Base-by-base conservation (phyloP, 2,888 invertebrate species). In the Volucella zonaria region DNA sequence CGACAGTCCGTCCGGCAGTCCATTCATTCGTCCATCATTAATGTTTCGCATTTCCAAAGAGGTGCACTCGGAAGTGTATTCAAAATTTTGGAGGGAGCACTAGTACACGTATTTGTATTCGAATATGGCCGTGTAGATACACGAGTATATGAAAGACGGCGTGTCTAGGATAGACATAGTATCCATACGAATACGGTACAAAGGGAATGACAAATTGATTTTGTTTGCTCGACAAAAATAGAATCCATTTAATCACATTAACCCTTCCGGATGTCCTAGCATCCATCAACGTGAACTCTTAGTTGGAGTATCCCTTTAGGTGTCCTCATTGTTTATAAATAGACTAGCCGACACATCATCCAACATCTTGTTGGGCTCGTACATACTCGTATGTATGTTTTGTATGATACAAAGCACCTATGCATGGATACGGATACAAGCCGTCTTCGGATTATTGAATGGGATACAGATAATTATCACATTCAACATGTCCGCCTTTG, bases 291-390 rank as follows among this genome's bases (percentile, higher is more conserved):
- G 70, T 61, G 82, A 75, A 79, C 68, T 82, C 51, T 70, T 74
- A 58, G 56, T 67, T 31, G 61, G 66, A 61, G 58, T 70, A 83
- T 83, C 80, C 75, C 40, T 77, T 76, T 42, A 66, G 80, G 11
- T 83, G 83, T 66, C 83, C 83, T 76, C 61, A 80, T 83, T 83
- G 70, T 76, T 75, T 83, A 83, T 71, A 80, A 80, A 83, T 83
- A 83, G 45, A 75, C 66, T 45, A 68, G 71, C 61, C 71, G 66
- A 74, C 80, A 83, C 80, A 76, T 75, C 74, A 64, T 70, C 64
- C 43, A 58, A 56, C 62, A 62, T 56, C 54, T 49, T 49, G 49
- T 58, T 59, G 23, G 14, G 23, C 10, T 14, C 42, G 40, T 42
- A 45, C 45, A 47, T 42, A 8, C 40, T 38, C 42, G 15, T n/a